A percentile compares a stretch with the other conserved stretches of the same genome.
Evolutionary conservation across 2,113 vertebrate genomes (phyloP).

Genomic region (Zosterops borbonicus): DNA sequence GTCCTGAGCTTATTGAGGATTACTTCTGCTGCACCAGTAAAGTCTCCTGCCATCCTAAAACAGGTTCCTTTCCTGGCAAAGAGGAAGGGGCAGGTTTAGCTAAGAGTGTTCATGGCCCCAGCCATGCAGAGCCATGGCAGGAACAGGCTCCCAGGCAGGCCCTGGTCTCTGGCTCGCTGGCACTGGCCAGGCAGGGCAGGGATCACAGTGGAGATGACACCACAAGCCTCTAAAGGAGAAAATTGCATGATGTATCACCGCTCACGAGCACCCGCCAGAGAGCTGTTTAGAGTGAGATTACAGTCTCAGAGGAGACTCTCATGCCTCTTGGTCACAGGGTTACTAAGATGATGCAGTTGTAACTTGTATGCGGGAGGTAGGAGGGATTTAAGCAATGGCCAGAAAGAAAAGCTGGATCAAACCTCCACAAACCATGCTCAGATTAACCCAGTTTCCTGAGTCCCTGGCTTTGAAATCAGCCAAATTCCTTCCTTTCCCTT

Average conservation of each 20-base stretch:
- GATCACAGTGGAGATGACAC: slow-evolving; percentile 13
- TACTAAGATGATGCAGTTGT: slow-evolving; percentile 46
- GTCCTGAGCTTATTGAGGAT: not conserved
- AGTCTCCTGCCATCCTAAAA: not conserved
- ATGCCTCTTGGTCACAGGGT: slow-evolving; percentile 65
- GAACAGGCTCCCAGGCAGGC: not conserved
- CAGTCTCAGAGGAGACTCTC: slow-evolving; percentile 65
- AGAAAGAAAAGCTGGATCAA: slow-evolving; percentile 56
- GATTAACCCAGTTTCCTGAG: slow-evolving; percentile 39
- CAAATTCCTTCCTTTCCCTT: slow-evolving; percentile 1
- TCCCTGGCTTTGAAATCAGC: not conserved
- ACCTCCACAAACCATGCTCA: slow-evolving; percentile 9
- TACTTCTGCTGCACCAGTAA: slow-evolving; percentile 7
- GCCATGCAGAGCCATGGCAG: fast-evolving
- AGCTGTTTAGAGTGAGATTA: slow-evolving; percentile 69
- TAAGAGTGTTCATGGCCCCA: not conserved
- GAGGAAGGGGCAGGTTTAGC: not conserved
- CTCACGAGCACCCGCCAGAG: slow-evolving; percentile 43
- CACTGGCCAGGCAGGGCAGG: not conserved
- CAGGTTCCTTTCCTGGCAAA: not conserved
- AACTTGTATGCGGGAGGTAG: not conserved
- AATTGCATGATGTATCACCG: slow-evolving; percentile 60
- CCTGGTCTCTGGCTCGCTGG: not conserved
- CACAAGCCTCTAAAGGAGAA: slow-evolving; percentile 8
- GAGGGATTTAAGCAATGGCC: slow-evolving; percentile 41